phyloP scores from a whole-genome alignment of 1,140 invertebrate species.

The Bactericera cockerelli region DNA sequence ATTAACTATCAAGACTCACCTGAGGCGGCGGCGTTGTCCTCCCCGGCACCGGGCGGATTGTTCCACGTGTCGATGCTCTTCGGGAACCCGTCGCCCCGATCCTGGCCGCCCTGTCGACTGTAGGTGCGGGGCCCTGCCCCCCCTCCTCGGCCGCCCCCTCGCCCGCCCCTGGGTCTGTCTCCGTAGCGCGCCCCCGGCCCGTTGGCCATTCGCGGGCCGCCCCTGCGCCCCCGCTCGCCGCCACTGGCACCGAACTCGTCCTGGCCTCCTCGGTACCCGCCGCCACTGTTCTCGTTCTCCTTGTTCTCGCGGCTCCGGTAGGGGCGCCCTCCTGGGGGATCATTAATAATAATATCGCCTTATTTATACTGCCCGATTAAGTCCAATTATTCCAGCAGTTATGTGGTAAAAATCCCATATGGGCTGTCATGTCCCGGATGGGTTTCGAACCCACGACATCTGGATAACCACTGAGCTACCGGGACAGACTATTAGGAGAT shows the following conservation, averaged over 20 bases:
- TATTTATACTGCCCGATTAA: no score
- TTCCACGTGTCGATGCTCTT: slow-evolving; percentile 43
- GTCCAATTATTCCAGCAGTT: no score
- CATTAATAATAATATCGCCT: slow-evolving; percentile 31
- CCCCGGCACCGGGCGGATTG: slow-evolving; percentile 28
- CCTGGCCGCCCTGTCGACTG: slow-evolving; percentile 30
- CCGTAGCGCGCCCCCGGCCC: slow-evolving; percentile 31
- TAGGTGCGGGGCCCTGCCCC: slow-evolving; percentile 34
- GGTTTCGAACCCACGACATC: no score
- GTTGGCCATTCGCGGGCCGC: slow-evolving; percentile 30
- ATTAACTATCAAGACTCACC: no score
- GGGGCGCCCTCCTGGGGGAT: slow-evolving; percentile 23
- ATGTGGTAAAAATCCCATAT: no score
- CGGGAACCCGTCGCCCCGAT: slow-evolving; percentile 23
- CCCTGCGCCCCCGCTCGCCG: slow-evolving; percentile 34
- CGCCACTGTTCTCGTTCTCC: slow-evolving; percentile 40
- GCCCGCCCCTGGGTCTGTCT: slow-evolving; percentile 25
- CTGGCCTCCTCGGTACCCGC: slow-evolving; percentile 31
- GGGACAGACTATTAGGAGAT: no score
- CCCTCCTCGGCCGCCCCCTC: slow-evolving; percentile 39
- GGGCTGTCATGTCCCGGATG: no score
- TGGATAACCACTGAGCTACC: no score
- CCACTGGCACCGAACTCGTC: slow-evolving; percentile 32
- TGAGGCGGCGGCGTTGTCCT: slow-evolving; percentile 15
- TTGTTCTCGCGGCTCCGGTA: slow-evolving; percentile 39